These are phyloP conservation scores for Stramonita haemastoma DNA, from an alignment of 2,888 invertebrate genomes.

Conservation along the genomic window DNA sequence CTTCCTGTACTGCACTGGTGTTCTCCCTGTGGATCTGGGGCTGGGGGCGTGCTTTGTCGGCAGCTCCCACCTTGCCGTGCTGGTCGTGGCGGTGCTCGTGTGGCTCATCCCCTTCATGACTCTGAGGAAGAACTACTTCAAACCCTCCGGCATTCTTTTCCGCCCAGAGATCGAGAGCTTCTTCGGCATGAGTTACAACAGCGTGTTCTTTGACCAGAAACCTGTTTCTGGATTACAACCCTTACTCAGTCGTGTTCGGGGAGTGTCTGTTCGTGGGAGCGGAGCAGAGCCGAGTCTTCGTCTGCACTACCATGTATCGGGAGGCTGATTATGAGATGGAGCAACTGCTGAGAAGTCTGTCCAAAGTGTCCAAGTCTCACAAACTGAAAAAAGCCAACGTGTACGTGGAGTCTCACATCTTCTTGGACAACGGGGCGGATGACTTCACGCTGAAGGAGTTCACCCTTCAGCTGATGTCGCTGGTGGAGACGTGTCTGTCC, in stretches of 20 bases:
- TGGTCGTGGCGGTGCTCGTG: slow-evolving; percentile 22
- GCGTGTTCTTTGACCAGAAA: slow-evolving; percentile 59
- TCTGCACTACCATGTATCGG: slow-evolving; percentile 69
- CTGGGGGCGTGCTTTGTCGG: slow-evolving; percentile 42
- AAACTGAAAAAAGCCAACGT: slow-evolving; percentile 52
- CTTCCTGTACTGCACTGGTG: slow-evolving; percentile 46
- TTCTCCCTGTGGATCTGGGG: slow-evolving; percentile 41
- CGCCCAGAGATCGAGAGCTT: slow-evolving; percentile 55
- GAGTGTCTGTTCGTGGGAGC: slow-evolving; percentile 46
- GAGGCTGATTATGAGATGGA: slow-evolving; percentile 67
- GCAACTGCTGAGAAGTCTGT: slow-evolving; percentile 58
- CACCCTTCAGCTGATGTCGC: slow-evolving; percentile 59
- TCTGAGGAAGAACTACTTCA: slow-evolving; percentile 46
- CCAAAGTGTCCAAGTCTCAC: slow-evolving; percentile 55
- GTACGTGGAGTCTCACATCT: slow-evolving; percentile 63
- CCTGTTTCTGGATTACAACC: slow-evolving; percentile 54
- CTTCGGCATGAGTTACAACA: slow-evolving; percentile 53
- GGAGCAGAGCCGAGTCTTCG: slow-evolving; percentile 53
- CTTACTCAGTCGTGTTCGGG: slow-evolving; percentile 27
- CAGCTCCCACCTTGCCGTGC: background rate
- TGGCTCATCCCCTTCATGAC: slow-evolving; percentile 54
- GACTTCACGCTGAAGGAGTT: slow-evolving; percentile 59
- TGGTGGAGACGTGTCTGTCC: slow-evolving; percentile 56
- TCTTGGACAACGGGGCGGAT: slow-evolving; percentile 63
- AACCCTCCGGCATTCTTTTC: slow-evolving; percentile 48